phyloP scores from a whole-genome alignment of 2,888 invertebrate species.

The Pollenia amentaria region DNA sequence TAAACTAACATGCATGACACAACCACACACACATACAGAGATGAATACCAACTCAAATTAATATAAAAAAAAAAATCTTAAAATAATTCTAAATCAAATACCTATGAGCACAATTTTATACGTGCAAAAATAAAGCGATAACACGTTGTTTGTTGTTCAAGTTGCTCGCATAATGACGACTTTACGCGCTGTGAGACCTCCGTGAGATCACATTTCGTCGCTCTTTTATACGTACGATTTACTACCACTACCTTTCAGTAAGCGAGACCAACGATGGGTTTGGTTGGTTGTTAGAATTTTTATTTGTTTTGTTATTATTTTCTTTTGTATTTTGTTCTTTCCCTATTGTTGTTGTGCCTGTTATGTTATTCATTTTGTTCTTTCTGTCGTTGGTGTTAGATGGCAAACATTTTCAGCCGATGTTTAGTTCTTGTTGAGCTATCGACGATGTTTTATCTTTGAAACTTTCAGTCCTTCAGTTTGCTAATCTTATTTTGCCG shows the following conservation, averaged over 20 bases:
- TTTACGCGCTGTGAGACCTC: constrained; percentile 56
- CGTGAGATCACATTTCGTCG: constrained; percentile 65
- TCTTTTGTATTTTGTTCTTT: constrained; percentile 22
- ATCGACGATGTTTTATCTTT: constrained; percentile 75
- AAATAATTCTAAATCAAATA: not conserved
- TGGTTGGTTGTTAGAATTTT: constrained; percentile 38
- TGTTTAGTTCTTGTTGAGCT: constrained; percentile 79
- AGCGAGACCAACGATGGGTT: constrained; percentile 41
- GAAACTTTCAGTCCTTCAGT: constrained; percentile 12
- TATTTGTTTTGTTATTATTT: constrained; percentile 32
- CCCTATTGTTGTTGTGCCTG: constrained; percentile 36
- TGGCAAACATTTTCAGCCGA: constrained; percentile 78
- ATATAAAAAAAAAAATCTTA: constrained; percentile 22
- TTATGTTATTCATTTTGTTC: constrained; percentile 59
- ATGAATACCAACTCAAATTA: not conserved
- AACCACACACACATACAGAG: not conserved
- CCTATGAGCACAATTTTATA: constrained; percentile 34
- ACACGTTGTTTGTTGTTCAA: constrained; percentile 45
- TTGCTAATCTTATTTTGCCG: constrained; percentile 10
- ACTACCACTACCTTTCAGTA: constrained; percentile 19
- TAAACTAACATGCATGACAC: not conserved
- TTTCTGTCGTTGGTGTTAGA: constrained; percentile 77
- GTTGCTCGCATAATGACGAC: constrained; percentile 37
- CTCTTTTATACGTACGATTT: constrained; percentile 47
- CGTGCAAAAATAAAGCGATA: constrained; percentile 36